Evolutionary conservation across 2,888 invertebrate species (phyloP), one percentile per base, ranked within the genome.

Genomic region (Caenorhabditis uteleia): DNA sequence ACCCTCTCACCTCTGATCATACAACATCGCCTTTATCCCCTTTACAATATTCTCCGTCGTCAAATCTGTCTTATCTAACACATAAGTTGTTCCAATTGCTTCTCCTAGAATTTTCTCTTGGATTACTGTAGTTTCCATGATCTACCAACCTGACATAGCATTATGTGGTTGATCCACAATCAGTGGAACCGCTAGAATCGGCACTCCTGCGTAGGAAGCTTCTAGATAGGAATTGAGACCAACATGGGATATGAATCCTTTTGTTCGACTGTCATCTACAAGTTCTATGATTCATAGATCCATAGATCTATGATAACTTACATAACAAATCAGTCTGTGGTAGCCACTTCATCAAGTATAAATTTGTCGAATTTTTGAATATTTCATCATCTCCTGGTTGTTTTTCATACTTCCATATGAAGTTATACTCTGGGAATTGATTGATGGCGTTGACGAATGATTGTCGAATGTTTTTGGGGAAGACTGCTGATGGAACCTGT

Each of bases 291-390:
- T 16, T 16, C 33, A 50, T 31, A n/a, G 8, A 18, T 49, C 39
- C 27, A 3, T 7, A 16, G 16, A 43, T 10, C 10, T 23, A 7
- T 12, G 7, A 29, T 20, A 36, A 26, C 71, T 53, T 34, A 76
- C 76, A 54, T 20, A 76, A 56, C 10, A 76, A 39, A 56, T 76
- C 75, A 7, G 50, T 70, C 44, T 76, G 76, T 8, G 76, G 76
- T 16, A 76, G 21, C 76, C 76, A 76, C 10, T 71, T 48, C n/a
- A 62, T 25, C 12, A 58, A 45, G 27, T 50, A 43, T 14, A 76
- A 38, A 51, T 76, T 75, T 7, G 69, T 59, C 10, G 42, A 26
- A 40, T 73, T 73, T 14, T 44, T 12, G 42, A 71, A 69, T 3
- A 72, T 43, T 12, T 47, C 27, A 4, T 40, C 39, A 26, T 65